phyloP scores from a whole-genome alignment of 2,113 vertebrate species.

The Numida meleagris region DNA sequence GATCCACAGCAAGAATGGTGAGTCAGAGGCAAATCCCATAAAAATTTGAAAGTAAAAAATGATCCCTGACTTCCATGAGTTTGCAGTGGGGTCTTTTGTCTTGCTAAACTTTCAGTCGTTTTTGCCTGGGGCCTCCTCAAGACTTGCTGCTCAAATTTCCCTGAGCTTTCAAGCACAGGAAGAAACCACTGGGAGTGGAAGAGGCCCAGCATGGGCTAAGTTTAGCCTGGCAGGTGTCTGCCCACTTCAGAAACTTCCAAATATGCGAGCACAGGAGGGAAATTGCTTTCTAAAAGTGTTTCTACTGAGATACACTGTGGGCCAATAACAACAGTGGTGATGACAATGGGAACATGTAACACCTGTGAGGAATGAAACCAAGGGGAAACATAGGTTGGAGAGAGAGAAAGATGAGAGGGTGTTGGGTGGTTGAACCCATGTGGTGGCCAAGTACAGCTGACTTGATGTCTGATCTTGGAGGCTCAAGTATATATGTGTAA shows the following conservation, averaged over 20 bases:
- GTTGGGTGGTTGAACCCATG: not conserved
- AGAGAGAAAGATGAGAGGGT: not conserved
- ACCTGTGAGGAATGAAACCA: not conserved
- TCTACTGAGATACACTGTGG: not conserved
- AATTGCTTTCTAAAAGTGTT: not conserved
- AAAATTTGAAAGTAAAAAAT: not conserved
- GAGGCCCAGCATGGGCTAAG: not conserved
- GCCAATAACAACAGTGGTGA: not conserved
- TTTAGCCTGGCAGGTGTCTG: not conserved
- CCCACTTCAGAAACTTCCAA: not conserved
- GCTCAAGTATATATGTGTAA: accelerated
- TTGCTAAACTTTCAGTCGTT: not conserved
- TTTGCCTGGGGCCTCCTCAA: not conserved
- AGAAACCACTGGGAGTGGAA: not conserved
- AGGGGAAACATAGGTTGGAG: not conserved
- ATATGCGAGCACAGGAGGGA: not conserved
- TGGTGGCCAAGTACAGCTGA: not conserved
- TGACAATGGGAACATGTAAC: not conserved
- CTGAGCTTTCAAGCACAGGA: not conserved
- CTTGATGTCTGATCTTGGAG: not conserved
- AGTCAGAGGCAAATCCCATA: not conserved
- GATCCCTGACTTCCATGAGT: not conserved
- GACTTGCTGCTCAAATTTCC: not conserved
- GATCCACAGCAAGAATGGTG: not conserved
- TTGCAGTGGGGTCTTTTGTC: not conserved